A percentile compares a stretch with the other conserved stretches of the same genome.
These are phyloP conservation scores for Caenorhabditis panamensis DNA, from an alignment of 2,888 invertebrate species.

Conservation along the genomic window DNA sequence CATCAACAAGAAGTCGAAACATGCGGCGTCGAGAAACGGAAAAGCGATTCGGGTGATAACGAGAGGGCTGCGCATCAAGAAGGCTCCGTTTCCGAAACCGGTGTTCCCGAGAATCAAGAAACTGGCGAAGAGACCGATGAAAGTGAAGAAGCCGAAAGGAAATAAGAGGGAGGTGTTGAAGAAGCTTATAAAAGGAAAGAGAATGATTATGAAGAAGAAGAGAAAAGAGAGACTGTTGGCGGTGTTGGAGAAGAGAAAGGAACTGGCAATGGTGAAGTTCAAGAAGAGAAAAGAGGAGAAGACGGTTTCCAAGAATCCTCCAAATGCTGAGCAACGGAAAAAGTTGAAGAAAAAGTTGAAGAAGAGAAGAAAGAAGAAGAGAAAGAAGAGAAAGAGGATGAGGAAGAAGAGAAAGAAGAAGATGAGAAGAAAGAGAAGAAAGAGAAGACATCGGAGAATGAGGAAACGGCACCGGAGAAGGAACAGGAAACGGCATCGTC, in stretches of 20 bases:
- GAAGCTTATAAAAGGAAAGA: neutral
- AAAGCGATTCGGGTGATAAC: neutral
- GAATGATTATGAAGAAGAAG: conserved; percentile 6
- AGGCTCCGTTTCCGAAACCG: neutral
- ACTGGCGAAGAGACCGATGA: neutral
- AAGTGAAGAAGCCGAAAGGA: neutral
- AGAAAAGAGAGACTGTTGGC: conserved; percentile 1
- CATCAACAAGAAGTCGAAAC: conserved; percentile 38
- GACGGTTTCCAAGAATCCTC: too few relatives aligned
- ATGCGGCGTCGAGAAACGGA: conserved; percentile 34
- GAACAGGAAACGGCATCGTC: neutral
- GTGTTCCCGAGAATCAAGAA: conserved; percentile 1
- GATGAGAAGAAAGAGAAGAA: conserved; percentile 4
- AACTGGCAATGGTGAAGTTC: neutral
- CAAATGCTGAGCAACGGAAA: neutral
- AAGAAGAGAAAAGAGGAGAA: neutral
- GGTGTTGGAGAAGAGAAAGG: neutral
- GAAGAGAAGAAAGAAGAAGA: neutral
- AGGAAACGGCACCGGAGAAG: neutral
- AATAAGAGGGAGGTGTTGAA: neutral
- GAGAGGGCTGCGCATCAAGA: neutral
- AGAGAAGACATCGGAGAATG: conserved; percentile 11
- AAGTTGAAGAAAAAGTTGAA: neutral
- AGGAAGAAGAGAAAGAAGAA: neutral
- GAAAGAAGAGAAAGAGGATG: neutral